A percentile compares a stretch with the other conserved stretches of the same genome.
phyloP scores from a whole-genome alignment of 2,797 vertebrate genomes.

The Hybognathus amarus region DNA sequence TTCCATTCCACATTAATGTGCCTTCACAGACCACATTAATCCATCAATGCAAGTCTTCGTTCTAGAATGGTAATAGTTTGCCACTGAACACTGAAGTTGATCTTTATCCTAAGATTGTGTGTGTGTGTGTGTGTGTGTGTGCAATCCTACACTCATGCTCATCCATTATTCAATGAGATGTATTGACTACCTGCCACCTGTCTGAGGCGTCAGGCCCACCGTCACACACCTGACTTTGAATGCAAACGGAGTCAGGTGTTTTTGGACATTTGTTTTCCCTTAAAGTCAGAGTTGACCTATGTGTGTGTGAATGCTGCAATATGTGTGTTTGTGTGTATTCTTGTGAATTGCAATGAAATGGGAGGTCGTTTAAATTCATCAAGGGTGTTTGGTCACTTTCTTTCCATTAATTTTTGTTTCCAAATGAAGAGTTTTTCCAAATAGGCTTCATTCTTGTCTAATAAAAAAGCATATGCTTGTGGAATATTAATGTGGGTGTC shows the following conservation, averaged over 20 bases:
- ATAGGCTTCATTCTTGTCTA: constrained; percentile 74
- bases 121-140: constrained; percentile 2
- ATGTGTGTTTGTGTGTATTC: constrained; percentile 49
- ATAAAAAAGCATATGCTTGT: constrained; percentile 69
- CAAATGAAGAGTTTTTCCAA: constrained; percentile 79
- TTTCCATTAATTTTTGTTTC: constrained; percentile 79
- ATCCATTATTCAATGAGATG: constrained; percentile 82
- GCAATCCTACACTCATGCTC: constrained; percentile 64
- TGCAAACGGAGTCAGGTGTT: constrained; percentile 65
- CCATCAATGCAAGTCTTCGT: constrained; percentile 17
- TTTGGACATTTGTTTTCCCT: background rate
- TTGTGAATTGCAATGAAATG: constrained; percentile 44
- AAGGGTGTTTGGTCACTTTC: constrained; percentile 75
- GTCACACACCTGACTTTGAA: constrained; percentile 65
- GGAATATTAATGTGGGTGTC: constrained; percentile 76
- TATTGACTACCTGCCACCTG: constrained; percentile 82
- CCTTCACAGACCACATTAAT: constrained; percentile 21
- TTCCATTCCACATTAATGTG: constrained; percentile 27
- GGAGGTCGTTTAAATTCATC: constrained; percentile 76
- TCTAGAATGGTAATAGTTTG: background rate
- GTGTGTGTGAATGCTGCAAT: constrained; percentile 1
- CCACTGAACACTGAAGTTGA: constrained; percentile 42
- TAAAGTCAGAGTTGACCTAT: constrained; percentile 46
- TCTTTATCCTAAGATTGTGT: constrained; percentile 33
- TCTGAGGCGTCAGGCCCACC: constrained; percentile 73